Evolutionary conservation across 2,888 invertebrate species (phyloP).

Genomic region (Ischnura elegans): DNA sequence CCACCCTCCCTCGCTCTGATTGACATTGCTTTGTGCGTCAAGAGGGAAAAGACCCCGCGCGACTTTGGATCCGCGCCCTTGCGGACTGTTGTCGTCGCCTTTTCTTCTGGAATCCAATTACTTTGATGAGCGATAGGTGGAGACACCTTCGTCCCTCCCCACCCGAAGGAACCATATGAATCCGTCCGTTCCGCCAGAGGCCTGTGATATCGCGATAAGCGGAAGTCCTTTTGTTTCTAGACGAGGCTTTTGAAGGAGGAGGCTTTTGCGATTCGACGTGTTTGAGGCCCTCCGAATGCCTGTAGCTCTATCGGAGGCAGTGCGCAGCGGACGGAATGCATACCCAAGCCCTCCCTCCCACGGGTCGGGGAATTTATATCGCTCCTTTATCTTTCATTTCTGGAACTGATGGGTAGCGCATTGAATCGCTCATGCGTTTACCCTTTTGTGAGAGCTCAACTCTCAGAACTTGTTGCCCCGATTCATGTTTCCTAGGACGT

Average conservation of each 20-base stretch:
- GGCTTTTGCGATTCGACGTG: not conserved
- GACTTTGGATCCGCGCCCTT: not conserved
- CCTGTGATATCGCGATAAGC: conserved; percentile 6
- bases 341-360: too few species aligned
- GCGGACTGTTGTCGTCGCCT: not conserved
- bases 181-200: not conserved
- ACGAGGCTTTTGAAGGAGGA: not conserved
- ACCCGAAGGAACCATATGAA: not conserved
- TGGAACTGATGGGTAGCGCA: too few species aligned
- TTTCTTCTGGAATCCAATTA: not conserved
- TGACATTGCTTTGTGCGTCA: not conserved
- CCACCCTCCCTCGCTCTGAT: not conserved
- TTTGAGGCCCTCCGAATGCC: not conserved
- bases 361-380: too few species aligned
- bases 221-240: not conserved
- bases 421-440: too few species aligned
- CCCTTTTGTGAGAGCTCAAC: too few species aligned
- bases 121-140: not conserved
- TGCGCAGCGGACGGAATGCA: too few species aligned
- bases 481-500: too few species aligned
- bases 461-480: too few species aligned
- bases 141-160: not conserved
- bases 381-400: too few species aligned
- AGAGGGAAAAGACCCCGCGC: not conserved
- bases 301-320: not conserved